A percentile compares a stretch with the other conserved stretches of the same genome.
Evolutionary conservation across 2,113 vertebrate species (phyloP).

Genomic region (Gymnarchus niloticus): DNA sequence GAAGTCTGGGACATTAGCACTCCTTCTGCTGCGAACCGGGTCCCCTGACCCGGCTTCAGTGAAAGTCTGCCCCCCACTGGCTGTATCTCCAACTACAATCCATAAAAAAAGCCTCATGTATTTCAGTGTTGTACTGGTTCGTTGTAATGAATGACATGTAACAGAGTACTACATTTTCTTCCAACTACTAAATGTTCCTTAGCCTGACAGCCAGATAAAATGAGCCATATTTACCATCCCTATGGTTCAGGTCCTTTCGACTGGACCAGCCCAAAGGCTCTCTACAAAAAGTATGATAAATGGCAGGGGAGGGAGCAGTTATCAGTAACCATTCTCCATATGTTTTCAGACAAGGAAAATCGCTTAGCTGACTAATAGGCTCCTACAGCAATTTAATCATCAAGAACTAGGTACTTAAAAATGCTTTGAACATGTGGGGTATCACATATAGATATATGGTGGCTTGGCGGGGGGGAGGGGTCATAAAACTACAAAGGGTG

Average conservation of each 20-base stretch:
- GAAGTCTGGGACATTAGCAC: constrained; percentile 59
- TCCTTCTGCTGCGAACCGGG: constrained; percentile 57
- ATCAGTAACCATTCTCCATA: constrained; percentile 53
- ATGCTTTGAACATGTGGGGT: constrained; percentile 42
- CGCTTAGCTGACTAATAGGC: constrained; percentile 49
- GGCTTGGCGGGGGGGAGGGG: constrained; percentile 43
- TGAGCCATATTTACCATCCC: constrained; percentile 52
- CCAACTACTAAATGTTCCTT: not conserved
- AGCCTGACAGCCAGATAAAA: not conserved
- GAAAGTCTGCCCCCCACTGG: constrained; percentile 42
- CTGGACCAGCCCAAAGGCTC: constrained; percentile 60
- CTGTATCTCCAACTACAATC: constrained; percentile 20
- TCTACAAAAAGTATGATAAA: constrained; percentile 57
- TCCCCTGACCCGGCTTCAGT: constrained; percentile 42
- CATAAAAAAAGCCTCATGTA: not conserved
- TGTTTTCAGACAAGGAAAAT: constrained; percentile 43
- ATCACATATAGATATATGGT: constrained; percentile 35
- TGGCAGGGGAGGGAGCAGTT: constrained; percentile 27
- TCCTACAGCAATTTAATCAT: constrained; percentile 16
- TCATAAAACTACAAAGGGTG: constrained; percentile 69
- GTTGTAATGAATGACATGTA: not conserved
- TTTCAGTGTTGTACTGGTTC: not conserved
- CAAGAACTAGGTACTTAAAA: constrained; percentile 13
- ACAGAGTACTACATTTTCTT: too few relatives aligned
- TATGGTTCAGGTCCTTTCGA: constrained; percentile 48